Evolutionary conservation across 2,888 invertebrate genomes (phyloP), one percentile per base, ranked within the genome.

Genomic region (Temnothorax unifasciatus): DNA sequence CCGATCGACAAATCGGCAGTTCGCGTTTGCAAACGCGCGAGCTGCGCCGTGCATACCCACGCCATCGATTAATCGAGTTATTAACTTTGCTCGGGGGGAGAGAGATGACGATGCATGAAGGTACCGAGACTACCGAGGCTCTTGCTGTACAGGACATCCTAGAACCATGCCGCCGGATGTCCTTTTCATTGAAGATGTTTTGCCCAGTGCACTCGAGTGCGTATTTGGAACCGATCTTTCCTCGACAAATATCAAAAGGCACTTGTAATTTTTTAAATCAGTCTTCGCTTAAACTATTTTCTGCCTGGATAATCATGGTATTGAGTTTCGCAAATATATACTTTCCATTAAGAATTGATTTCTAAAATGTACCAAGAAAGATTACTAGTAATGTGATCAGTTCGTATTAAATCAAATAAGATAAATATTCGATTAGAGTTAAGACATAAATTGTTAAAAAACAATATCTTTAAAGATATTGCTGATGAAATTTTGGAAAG

Each of bases 41-140:
- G 44, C 68, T 57, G 13, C 79, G 59, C 25, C 47, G 18, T 61
- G 73, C 79, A 71, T 59, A 79, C 38, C 34, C 47, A 44, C 73
- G 47, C 71, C 59, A 59, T 79, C 69, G 79, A 79, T 79, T 79
- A 79, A 79, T 79, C 79, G 79, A 79, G 73, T 79, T 79, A 79
- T 79, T 79, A 79, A 79, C 47, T 79, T 59, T 18, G n/a, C 34
- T 59, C 66, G 73, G 15, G 38, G 79, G 15, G 38, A 73, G 44
- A 25, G 79, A 79, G 71, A 73, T 61, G 79, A 61, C 73, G 79
- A 71, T 79, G 79, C 79, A 41, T 13, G 15, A 59, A 71, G 47
- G 38, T 71, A 38, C 44, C 47, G 1, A 47, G 18, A 41, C 2
- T 79, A 38, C 44, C 47, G 1, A 47, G 21, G 52, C 3, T 79